Evolutionary conservation across 1,140 invertebrate genomes (phyloP).

Genomic region (Euglossa dilemma): DNA sequence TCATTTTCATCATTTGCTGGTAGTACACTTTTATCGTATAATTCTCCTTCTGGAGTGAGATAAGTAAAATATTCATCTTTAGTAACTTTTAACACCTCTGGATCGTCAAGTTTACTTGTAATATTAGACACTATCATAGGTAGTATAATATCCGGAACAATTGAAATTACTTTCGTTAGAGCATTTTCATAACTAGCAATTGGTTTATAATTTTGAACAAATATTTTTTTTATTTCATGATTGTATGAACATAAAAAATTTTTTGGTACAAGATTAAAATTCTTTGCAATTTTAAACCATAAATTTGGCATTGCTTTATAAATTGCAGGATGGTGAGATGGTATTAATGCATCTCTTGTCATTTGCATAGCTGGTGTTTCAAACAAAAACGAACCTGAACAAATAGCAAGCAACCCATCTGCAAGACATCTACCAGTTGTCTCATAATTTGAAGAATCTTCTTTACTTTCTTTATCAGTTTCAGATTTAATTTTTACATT

Average conservation of each 20-base stretch:
- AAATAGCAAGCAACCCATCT: constrained; percentile 77
- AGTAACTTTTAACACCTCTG: constrained; percentile 88
- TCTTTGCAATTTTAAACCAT: constrained; percentile 85
- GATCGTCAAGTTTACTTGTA: constrained; percentile 85
- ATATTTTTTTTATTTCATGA: constrained; percentile 84
- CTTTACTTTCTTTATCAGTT: constrained; percentile 77
- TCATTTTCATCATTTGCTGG: constrained; percentile 88
- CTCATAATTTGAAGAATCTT: constrained; percentile 67
- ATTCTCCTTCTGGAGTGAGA: constrained; percentile 92
- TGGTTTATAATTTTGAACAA: constrained; percentile 85
- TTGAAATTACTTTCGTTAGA: constrained; percentile 85
- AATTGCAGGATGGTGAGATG: constrained; percentile 87
- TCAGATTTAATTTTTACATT: constrained; percentile 83
- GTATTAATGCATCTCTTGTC: constrained; percentile 84
- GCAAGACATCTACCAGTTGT: constrained; percentile 76
- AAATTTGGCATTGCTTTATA: constrained; percentile 82
- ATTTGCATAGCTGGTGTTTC: constrained; percentile 73
- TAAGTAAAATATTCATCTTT: constrained; percentile 95
- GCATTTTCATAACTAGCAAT: constrained; percentile 85
- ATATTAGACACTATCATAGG: constrained; percentile 84
- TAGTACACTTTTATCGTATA: constrained; percentile 95
- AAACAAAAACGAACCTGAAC: constrained; percentile 74
- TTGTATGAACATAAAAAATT: constrained; percentile 83
- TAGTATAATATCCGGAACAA: constrained; percentile 87
- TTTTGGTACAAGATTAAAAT: constrained; percentile 83